Conservation (phyloP, 2,113 vertebrate genomes). For the Amphiprion ocellaris region DNA sequence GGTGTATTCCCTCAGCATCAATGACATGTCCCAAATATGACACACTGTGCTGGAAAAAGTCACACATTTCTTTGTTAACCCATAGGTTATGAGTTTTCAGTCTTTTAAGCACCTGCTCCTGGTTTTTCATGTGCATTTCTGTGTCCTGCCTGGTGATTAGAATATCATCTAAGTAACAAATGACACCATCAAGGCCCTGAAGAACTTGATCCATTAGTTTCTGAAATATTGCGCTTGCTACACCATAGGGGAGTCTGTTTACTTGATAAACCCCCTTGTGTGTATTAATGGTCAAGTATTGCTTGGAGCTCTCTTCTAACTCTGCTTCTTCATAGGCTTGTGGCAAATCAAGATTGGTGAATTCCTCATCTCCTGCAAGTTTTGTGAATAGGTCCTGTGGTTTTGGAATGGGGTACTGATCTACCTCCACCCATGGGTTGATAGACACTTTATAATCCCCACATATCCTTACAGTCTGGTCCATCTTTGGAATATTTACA, state of each 20-base stretch:
- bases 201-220: constrained; percentile 24
- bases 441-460: neutral
- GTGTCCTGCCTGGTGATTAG: neutral
- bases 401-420: neutral
- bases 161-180: constrained; percentile 30
- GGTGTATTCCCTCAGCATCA: constrained; percentile 21
- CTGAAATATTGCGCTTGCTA: constrained; percentile 5
- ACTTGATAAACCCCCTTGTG: constrained; percentile 12
- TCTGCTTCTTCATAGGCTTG: constrained; percentile 6
- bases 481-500: neutral
- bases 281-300: constrained; percentile 12
- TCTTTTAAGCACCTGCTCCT: constrained; percentile 2
- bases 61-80: constrained; percentile 26
- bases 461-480: constrained; percentile 6
- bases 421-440: neutral
- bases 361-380: neutral
- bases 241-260: constrained; percentile 18
- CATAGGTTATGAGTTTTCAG: neutral
- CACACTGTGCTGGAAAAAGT: constrained; percentile 1
- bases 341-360: constrained; percentile 3
- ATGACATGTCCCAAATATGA: constrained; percentile 25
- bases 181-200: neutral
- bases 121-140: constrained; percentile 1
- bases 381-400: constrained; percentile 1
- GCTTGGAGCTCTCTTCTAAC: neutral